Evolutionary conservation across 2,113 vertebrate species (phyloP).

Genomic region (Dinomys branickii): DNA sequence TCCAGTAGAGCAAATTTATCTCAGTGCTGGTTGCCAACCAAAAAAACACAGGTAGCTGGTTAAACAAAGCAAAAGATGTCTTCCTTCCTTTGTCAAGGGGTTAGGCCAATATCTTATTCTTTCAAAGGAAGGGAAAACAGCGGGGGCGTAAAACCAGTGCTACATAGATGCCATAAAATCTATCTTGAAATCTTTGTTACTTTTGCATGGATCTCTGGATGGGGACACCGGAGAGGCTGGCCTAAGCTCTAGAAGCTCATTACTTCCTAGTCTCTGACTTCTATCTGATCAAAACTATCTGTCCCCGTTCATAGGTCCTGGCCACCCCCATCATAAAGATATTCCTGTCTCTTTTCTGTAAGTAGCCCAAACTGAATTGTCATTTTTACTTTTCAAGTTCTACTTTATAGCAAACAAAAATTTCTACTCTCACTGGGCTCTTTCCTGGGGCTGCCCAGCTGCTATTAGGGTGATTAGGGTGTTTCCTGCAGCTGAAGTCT

Average conservation of each 20-base stretch:
- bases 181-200: not conserved
- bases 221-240: not conserved
- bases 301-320: not conserved
- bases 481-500: slow-evolving; percentile 82
- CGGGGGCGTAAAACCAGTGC: not conserved
- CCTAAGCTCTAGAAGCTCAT: not conserved
- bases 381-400: slow-evolving; percentile 69
- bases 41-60: slow-evolving; percentile 59
- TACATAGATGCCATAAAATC: not conserved
- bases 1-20: slow-evolving; percentile 69
- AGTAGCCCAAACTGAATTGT: slow-evolving; percentile 54
- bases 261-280: not conserved
- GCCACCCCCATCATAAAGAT: not conserved
- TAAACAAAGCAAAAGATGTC: slow-evolving; percentile 63
- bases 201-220: not conserved
- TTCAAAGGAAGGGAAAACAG: not conserved
- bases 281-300: not conserved
- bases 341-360: slow-evolving; percentile 33
- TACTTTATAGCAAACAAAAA: slow-evolving; percentile 66
- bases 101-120: slow-evolving; percentile 20
- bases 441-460: slow-evolving; percentile 80
- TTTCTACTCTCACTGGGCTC: slow-evolving; percentile 57
- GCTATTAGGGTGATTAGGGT: slow-evolving; percentile 77
- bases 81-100: slow-evolving; percentile 43
- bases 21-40: slow-evolving; percentile 57